These are phyloP conservation scores for Blastobasis lacticolella DNA, from an alignment of 2,888 invertebrate species.

Conservation along the genomic window DNA sequence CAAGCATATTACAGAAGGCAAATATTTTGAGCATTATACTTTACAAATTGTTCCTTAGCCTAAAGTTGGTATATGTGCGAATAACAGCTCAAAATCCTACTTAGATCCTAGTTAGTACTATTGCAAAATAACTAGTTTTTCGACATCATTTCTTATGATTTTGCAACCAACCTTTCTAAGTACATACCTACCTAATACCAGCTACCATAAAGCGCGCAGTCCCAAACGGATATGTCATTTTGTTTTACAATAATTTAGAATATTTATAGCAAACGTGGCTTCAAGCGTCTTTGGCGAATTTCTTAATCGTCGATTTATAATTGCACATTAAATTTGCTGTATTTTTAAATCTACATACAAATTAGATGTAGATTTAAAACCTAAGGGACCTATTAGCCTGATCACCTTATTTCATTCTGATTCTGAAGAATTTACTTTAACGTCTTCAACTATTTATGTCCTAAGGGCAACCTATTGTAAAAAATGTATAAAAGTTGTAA, in stretches of 20 bases:
- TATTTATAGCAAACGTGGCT: conserved; percentile 51
- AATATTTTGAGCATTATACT: conserved; percentile 36
- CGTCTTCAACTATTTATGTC: conserved; percentile 3
- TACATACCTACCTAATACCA: no score
- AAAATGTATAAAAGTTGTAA: conserved; percentile 13
- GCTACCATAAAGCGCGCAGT: no score
- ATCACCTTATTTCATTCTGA: not conserved
- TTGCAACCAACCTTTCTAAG: no score
- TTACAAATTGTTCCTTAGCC: conserved; percentile 2
- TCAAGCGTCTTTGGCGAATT: conserved; percentile 15
- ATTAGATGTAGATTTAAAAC: no score
- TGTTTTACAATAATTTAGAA: conserved; percentile 44
- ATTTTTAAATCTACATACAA: not conserved
- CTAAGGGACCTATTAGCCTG: not conserved
- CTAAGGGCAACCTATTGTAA: conserved; percentile 28
- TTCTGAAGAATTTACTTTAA: conserved; percentile 1
- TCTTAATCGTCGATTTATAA: conserved; percentile 4
- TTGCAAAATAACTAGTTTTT: no score
- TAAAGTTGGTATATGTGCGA: not conserved
- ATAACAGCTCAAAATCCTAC: conserved; percentile 11
- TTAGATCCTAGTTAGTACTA: conserved; percentile 16
- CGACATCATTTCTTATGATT: no score
- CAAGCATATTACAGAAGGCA: conserved; percentile 62
- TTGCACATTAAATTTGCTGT: not conserved
- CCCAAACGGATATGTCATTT: conserved; percentile 12